Conservation (phyloP, 2,113 vertebrate genomes). For the Myxocyprinus asiaticus region DNA sequence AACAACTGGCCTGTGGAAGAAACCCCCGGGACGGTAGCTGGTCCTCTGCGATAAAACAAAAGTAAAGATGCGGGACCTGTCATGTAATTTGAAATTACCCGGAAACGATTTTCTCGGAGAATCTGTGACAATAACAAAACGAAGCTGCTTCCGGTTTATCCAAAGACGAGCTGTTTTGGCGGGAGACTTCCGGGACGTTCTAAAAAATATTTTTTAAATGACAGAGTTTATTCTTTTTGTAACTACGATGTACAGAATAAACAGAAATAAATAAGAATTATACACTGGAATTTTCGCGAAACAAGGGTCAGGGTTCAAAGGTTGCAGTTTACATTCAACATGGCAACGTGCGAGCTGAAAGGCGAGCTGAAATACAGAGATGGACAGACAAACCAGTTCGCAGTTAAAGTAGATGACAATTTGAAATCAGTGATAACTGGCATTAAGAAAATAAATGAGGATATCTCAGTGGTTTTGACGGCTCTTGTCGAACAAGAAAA, state of each 20-base stretch:
- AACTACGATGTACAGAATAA: no score
- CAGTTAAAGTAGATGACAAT: conserved; percentile 54
- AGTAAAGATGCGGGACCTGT: background rate
- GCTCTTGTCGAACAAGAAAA: conserved; percentile 66
- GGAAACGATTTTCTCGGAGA: background rate
- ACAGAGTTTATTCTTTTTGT: no score
- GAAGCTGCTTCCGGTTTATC: conserved; percentile 58
- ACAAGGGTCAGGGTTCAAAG: conserved; percentile 43
- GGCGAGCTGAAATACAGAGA: conserved; percentile 62
- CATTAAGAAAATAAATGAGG: conserved; percentile 49
- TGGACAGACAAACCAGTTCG: conserved; percentile 54
- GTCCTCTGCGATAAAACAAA: background rate
- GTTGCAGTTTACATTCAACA: background rate
- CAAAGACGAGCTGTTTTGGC: conserved; percentile 50
- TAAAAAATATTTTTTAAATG: no score
- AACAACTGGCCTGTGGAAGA: background rate
- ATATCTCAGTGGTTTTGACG: conserved; percentile 65
- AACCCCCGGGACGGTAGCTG: no score
- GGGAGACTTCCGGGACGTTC: conserved; percentile 16
- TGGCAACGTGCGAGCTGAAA: conserved; percentile 54
- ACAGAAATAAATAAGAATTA: no score
- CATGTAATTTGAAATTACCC: background rate
- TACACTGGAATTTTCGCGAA: background rate
- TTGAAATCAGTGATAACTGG: conserved; percentile 59
- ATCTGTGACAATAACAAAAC: conserved; percentile 28